Conservation (phyloP, 2,113 vertebrate genomes). For the Neogobius melanostomus region DNA sequence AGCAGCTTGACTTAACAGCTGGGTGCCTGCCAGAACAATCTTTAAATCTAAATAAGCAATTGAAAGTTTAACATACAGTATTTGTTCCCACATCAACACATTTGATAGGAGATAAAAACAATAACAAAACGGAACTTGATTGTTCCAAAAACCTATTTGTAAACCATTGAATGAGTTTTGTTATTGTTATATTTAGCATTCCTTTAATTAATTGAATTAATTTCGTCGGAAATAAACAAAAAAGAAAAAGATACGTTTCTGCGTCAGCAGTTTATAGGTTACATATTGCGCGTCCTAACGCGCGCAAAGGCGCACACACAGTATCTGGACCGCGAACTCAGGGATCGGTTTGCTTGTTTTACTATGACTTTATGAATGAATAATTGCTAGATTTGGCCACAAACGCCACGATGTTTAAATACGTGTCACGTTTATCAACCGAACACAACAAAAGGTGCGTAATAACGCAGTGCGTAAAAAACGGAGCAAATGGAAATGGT, state of each 20-base stretch:
- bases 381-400: background rate
- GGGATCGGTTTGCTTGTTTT: background rate
- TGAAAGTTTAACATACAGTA: background rate
- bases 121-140: background rate
- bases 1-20: constrained; percentile 35
- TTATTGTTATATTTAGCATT: constrained; percentile 11
- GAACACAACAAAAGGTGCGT: background rate
- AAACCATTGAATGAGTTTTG: constrained; percentile 11
- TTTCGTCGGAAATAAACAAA: constrained; percentile 39
- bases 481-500: background rate
- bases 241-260: background rate
- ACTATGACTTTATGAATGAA: no score
- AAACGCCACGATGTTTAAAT: background rate
- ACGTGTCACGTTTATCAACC: background rate
- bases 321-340: background rate
- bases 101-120: no score
- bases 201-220: background rate
- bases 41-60: constrained; percentile 39
- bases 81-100: background rate
- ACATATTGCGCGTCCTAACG: background rate
- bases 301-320: constrained; percentile 25
- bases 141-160: background rate
- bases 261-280: background rate
- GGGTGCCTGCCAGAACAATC: constrained; percentile 8
- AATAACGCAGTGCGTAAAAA: background rate